These are phyloP conservation scores for Prunella strophiata DNA, from an alignment of 2,797 vertebrate species.

Conservation along the genomic window DNA sequence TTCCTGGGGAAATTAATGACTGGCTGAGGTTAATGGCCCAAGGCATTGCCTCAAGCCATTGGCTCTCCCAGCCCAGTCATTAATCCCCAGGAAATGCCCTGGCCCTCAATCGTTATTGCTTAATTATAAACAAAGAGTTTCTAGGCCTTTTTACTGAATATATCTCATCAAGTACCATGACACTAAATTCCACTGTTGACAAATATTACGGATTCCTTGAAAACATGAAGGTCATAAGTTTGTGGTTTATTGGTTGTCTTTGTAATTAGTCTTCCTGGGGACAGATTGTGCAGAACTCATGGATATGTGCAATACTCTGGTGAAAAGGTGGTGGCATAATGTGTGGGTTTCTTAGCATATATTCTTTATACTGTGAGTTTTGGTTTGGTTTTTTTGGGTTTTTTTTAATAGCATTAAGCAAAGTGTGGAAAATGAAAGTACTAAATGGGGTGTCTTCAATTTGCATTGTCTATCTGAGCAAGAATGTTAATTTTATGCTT, in stretches of 20 bases:
- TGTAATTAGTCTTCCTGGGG: not conserved
- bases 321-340: not conserved
- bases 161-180: not conserved
- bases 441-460: not conserved
- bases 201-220: conserved; percentile 29
- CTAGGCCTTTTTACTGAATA: conserved; percentile 2
- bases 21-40: conserved; percentile 50
- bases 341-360: not conserved
- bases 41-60: conserved; percentile 35
- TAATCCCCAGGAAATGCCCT: conserved; percentile 68
- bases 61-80: conserved; percentile 21
- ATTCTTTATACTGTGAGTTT: not conserved
- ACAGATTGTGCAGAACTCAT: not conserved
- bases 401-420: not conserved
- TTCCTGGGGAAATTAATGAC: conserved; percentile 69
- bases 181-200: conserved; percentile 29
- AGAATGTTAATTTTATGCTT: not conserved
- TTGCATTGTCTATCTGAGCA: not conserved
- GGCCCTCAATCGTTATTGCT: conserved; percentile 53
- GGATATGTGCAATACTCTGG: not conserved
- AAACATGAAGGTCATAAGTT: not conserved
- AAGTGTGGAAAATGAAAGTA: not conserved
- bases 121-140: conserved; percentile 66
- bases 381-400: not conserved
- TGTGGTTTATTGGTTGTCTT: not conserved